Percentiles rank a stretch among this genome's conserved stretches.
Evolutionary conservation across 2,113 vertebrate genomes (phyloP).

Genomic region (Ursus arctos): DNA sequence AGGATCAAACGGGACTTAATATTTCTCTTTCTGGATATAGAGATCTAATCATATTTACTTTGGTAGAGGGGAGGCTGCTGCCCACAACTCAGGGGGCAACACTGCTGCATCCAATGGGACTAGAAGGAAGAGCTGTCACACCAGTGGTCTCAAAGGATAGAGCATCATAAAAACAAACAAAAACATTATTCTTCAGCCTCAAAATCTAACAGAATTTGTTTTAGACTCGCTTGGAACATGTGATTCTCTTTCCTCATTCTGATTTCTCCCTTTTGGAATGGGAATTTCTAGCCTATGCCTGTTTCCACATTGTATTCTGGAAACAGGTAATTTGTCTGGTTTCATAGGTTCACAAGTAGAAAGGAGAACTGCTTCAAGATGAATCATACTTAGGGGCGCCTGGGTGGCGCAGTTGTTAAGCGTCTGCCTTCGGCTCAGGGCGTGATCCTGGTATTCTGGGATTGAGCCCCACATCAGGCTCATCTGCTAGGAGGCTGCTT

Average conservation of each 20-base stretch:
- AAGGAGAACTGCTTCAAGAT: background rate
- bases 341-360: background rate
- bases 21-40: background rate
- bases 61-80: background rate
- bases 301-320: background rate
- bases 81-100: accelerated
- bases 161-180: background rate
- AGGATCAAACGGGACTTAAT: background rate
- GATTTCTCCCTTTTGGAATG: background rate
- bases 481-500: too few relatives aligned
- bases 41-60: background rate
- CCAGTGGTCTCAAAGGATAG: background rate
- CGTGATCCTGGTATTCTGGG: too few relatives aligned
- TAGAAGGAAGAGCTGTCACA: background rate
- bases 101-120: background rate
- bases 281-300: background rate
- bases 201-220: background rate
- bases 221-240: background rate
- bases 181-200: background rate
- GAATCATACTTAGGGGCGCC: background rate
- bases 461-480: too few relatives aligned
- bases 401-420: too few relatives aligned
- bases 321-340: background rate
- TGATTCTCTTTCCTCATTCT: background rate
- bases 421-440: too few relatives aligned